Base-by-base conservation (phyloP, 2,113 vertebrate species). In the Platichthys stellatus region DNA sequence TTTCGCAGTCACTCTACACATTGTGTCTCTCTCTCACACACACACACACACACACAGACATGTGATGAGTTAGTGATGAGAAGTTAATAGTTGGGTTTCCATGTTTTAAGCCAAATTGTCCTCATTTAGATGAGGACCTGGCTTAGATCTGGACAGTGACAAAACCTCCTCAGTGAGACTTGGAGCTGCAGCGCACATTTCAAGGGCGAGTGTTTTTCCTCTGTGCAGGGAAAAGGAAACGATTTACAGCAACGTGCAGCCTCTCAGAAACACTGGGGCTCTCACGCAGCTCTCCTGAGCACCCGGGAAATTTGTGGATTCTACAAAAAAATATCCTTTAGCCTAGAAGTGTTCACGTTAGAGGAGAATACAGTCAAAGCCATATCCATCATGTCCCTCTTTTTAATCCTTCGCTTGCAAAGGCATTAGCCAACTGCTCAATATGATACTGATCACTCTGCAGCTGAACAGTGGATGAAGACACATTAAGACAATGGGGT, bases 81-180 rank as follows among this genome's bases (percentile, higher is more conserved):
- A 81, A 69, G 63, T 62, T 76, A 82, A 73, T 61, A 40, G 15
- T 51, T 74, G 67, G 58, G 65, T 81, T 78, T 79, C 15, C 0
- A 3, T 35, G 63, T 69, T n/a, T 68, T 65, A 82, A 80, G 69
- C 47, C 63, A 77, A 78, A 66, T 45, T 61, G 45, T 77, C 58
- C 15, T 67, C 53, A 72, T 68, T 31, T 82, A 72, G 43, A 68
- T 13, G 10, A 53, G 5, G 13, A 17, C 26, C 51, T 72, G 62
- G 40, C 59, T 78, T 12, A 2, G 63, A 63, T 69, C 60, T 1
- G 14, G 54, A 24, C 31, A 24, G 59, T 13, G 58, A 78, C 21
- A 66, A 66, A 74, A 43, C 47, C 51, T 67, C 57, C n/a, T 9
- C n/a, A 9, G 54, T 57, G n/a, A 54, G 20, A 54, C 51, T 54